Base-by-base conservation (phyloP, 2,888 invertebrate species). In the Diarsia rubi region DNA sequence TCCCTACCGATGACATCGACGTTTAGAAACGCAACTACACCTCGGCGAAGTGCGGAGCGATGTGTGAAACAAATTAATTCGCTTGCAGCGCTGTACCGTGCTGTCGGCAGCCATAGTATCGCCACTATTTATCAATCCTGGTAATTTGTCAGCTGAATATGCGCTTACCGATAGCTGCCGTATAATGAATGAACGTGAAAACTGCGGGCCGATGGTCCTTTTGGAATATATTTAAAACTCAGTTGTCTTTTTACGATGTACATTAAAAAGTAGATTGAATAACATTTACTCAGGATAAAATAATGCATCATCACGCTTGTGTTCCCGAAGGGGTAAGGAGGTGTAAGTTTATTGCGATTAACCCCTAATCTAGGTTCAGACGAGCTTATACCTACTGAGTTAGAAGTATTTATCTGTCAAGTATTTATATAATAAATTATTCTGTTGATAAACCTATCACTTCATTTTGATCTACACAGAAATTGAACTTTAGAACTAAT, bases 101-200 rank as follows among this genome's bases (percentile, higher is more conserved):
- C 1, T 57, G 44, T 45, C 31, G 4, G 16, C 27, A n/a, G 27
- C 24, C 21, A 24, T 8, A 47, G 27, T 37, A 49, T 49, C 57
- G 45, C 16, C 24, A 64, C 57, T 47, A 70, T 70, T 77, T 76
- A 75, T 69, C 9, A 57, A 64, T 21, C 78, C 24, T 14, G 63
- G 64, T 71, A 78, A 78, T 70, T 59, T 64, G 64, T 64, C 71
- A 71, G 24, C 8, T 44, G 47, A 60, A 76, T 76, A 45, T 14
- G 59, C 12, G 27, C 31, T 19, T 31, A 12, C 21, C 31, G 42
- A 31, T 44, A 31, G 59, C 9, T 44, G 14, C 24, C 8, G 3
- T 44, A 8, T n/a, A n/a, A n/a, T n/a, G n/a, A n/a, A 59, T 37
- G 19, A 66, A 75, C 31, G 24, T 42, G 19, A 19, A 19, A 65